These are phyloP conservation scores for Tipula vernalis DNA, from an alignment of 2,888 invertebrate species.

Conservation along the genomic window DNA sequence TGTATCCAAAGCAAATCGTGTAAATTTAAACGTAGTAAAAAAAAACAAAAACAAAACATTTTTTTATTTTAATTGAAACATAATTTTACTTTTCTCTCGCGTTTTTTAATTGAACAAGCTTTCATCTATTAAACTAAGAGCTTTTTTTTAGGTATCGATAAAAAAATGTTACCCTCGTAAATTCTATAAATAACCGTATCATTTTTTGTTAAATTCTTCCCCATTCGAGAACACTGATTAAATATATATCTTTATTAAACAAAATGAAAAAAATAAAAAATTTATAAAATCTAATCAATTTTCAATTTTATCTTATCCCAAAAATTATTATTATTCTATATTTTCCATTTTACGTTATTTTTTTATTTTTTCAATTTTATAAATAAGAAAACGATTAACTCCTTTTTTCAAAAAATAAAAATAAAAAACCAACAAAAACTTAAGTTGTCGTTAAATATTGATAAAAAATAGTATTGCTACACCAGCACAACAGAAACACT, in stretches of 20 bases:
- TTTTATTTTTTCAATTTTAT: neutral
- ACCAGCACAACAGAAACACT: neutral
- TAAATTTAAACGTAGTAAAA: neutral
- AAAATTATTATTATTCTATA: neutral
- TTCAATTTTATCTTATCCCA: neutral
- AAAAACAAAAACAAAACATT: neutral
- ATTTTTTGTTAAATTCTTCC: neutral
- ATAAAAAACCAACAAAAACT: neutral
- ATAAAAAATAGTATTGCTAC: neutral
- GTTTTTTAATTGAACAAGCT: neutral
- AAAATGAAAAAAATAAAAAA: neutral
- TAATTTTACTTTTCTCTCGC: neutral
- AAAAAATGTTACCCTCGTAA: neutral
- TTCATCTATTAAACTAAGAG: constrained; percentile 4
- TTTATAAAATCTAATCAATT: neutral
- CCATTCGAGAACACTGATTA: neutral
- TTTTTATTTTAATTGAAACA: neutral
- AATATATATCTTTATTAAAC: neutral
- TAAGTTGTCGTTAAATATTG: neutral
- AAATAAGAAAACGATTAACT: constrained; percentile 4
- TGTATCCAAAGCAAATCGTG: neutral
- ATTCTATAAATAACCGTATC: neutral
- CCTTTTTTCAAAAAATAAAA: neutral
- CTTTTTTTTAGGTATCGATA: neutral
- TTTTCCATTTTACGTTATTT: neutral